phyloP scores from a whole-genome alignment of 2,888 invertebrate genomes.

The Synergus gifuensis region DNA sequence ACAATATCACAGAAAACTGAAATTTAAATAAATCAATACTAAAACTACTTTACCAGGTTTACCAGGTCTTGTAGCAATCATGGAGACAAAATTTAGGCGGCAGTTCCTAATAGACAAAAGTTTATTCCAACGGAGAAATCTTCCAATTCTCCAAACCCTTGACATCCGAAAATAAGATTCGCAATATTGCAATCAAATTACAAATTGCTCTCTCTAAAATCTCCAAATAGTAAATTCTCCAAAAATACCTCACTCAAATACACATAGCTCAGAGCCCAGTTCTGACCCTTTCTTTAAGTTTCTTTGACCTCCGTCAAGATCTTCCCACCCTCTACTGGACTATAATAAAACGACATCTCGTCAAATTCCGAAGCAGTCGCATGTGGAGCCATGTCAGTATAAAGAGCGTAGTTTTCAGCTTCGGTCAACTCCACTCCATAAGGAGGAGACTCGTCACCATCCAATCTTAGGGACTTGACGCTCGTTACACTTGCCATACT shows the following conservation, averaged over 20 bases:
- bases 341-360: constrained; percentile 92
- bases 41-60: not conserved
- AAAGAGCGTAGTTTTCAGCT: constrained; percentile 92
- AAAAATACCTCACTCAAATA: constrained; percentile 38
- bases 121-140: not conserved
- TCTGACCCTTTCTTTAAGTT: constrained; percentile 55
- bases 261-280: constrained; percentile 33
- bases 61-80: too few species aligned
- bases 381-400: constrained; percentile 91
- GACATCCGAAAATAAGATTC: not conserved
- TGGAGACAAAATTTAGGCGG: not conserved
- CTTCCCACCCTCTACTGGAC: constrained; percentile 89
- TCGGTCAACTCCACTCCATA: constrained; percentile 86
- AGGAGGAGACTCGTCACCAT: constrained; percentile 69
- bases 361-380: constrained; percentile 94
- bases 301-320: constrained; percentile 78
- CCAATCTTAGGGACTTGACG: constrained; percentile 61
- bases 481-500: constrained; percentile 64
- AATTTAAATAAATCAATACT: not conserved
- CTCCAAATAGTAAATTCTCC: not conserved
- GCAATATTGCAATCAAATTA: constrained; percentile 26
- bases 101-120: not conserved
- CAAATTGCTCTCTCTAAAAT: constrained; percentile 16
- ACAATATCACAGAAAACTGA: not conserved
- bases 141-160: not conserved